These are phyloP conservation scores for Sebastes oblongus DNA, from an alignment of 2,797 vertebrate species.

Conservation along the genomic window DNA sequence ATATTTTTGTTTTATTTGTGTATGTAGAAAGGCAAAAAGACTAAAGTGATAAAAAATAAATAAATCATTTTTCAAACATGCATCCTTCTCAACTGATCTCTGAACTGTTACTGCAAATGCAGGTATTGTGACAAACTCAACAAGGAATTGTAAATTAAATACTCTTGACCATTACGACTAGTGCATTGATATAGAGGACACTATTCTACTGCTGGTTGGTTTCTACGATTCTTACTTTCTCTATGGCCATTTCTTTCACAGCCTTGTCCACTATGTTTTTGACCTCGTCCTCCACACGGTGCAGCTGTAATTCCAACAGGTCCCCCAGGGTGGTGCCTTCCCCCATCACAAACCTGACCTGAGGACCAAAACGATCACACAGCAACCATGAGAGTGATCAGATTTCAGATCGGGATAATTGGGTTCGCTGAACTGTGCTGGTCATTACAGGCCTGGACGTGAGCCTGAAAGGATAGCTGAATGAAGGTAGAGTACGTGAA, in stretches of 20 bases:
- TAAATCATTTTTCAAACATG: neutral
- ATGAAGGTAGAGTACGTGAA: neutral
- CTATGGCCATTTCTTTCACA: conserved; percentile 84
- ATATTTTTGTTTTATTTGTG: no score
- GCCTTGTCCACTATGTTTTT: conserved; percentile 86
- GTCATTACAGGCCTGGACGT: conserved; percentile 7
- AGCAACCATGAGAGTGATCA: conserved; percentile 26
- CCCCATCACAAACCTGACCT: conserved; percentile 86
- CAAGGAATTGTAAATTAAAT: neutral
- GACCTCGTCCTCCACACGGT: conserved; percentile 85
- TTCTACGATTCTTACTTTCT: conserved; percentile 59
- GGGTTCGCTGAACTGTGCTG: conserved; percentile 35
- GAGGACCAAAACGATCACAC: conserved; percentile 22
- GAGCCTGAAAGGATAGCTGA: neutral
- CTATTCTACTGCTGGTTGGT: neutral
- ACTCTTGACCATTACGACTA: neutral
- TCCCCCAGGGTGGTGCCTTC: conserved; percentile 81
- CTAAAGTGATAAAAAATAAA: no score
- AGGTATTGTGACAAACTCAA: neutral
- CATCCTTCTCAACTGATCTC: neutral
- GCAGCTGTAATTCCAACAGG: conserved; percentile 83
- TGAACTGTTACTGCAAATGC: neutral
- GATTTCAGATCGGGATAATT: conserved; percentile 49
- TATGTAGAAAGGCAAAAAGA: no score
- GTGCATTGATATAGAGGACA: neutral